Evolutionary conservation across 2,888 invertebrate genomes (phyloP), one percentile per base, ranked within the genome.

Genomic region (Abscondita cerata): DNA sequence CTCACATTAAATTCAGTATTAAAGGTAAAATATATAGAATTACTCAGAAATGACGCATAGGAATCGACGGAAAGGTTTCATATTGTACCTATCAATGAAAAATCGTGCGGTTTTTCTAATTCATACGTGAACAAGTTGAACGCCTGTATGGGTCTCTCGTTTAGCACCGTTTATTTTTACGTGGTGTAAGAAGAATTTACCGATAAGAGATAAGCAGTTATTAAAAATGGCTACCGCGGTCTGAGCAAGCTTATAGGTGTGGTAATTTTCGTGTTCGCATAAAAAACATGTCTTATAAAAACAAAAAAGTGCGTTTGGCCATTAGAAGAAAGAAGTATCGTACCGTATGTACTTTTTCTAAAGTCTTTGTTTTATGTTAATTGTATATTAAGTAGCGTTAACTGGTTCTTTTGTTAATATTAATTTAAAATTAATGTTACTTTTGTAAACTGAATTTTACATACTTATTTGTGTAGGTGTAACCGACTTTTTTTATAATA

Each of bases 1-100:
- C 25, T 25, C 4, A 25, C 25, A 25, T 2, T 25, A 25, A 25
- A 25, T 25, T 25, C 6, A 25, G 11, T 16, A 44, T 44, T 44
- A 44, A 48, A 48, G 31, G 33, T 33, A 48, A 48, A 48, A 25
- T 25, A 25, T 25, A 48, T 48, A 25, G 13, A 8, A 38, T 52
- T 52, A 52, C 51, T 36, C 31, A 55, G 36, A 47, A 55, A 15
- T 40, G 55, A 55, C 55, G 55, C 54, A 54, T 38, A 13, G 48
- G 31, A 54, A 40, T 19, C 51, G 9, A n/a, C 25, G 19, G 34
- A 55, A 55, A 19, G 47, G 47, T 34, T 36, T 15, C 5, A 54
- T 12, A 13, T 53, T 51, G 25, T 31, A 40, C 13, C 31, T 54
- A 19, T 19, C 38, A 13, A 41, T 33, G 20, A 19, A 19, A 31